Evolutionary conservation across 2,888 invertebrate genomes (phyloP).

Genomic region (Lasioglossum vierecki): DNA sequence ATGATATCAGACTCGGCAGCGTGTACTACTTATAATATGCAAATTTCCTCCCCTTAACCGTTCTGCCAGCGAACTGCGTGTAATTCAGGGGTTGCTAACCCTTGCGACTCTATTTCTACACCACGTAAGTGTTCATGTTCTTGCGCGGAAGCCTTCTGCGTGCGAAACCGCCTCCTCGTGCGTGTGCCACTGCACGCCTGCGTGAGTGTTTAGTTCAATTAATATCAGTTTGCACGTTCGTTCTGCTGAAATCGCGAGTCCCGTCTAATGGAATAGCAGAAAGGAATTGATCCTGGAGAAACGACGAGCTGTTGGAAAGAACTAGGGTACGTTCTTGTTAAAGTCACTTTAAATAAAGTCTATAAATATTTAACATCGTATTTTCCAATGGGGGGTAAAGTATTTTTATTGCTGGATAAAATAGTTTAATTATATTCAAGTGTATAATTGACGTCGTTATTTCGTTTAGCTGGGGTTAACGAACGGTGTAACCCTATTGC

Average conservation of each 20-base stretch:
- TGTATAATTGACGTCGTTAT: neutral
- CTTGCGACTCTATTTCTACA: slow-evolving; percentile 76
- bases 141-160: slow-evolving; percentile 32
- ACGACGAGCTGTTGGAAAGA: neutral
- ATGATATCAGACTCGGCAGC: slow-evolving; percentile 81
- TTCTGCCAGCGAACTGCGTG: slow-evolving; percentile 69
- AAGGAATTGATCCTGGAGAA: neutral
- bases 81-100: slow-evolving; percentile 80
- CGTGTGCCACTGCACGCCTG: slow-evolving; percentile 26
- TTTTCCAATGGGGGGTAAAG: neutral
- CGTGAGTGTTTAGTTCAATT: slow-evolving; percentile 71
- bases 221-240: slow-evolving; percentile 72
- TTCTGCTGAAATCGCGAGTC: slow-evolving; percentile 17
- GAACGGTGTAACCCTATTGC: too few relatives aligned
- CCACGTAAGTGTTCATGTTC: slow-evolving; percentile 69
- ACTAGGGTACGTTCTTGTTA: neutral
- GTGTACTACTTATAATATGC: slow-evolving; percentile 84
- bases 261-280: slow-evolving; percentile 26
- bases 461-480: neutral
- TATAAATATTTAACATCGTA: neutral
- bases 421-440: neutral
- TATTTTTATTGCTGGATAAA: neutral
- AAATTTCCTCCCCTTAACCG: slow-evolving; percentile 77
- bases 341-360: neutral
- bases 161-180: slow-evolving; percentile 33